Percentiles rank a stretch among this genome's conserved stretches.
Evolutionary conservation across 2,888 invertebrate genomes (phyloP).

Genomic region (Buathra laborator): DNA sequence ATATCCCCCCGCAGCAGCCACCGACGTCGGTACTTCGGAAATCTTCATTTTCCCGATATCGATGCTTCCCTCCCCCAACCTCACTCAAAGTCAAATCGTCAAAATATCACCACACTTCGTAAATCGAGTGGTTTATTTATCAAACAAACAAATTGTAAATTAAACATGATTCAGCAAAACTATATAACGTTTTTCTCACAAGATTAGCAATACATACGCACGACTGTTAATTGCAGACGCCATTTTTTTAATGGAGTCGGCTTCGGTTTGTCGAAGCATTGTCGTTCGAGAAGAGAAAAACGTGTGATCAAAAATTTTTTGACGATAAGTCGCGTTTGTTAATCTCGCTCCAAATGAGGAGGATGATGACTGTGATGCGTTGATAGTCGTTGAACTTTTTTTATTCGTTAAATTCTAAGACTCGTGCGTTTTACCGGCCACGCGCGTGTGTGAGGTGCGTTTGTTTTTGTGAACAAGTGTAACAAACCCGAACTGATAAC

Average conservation of each 20-base stretch:
- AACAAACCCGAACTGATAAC: not conserved
- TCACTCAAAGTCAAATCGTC: not conserved
- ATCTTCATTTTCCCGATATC: not conserved
- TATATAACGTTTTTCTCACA: not conserved
- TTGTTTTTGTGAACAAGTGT: conserved; percentile 19
- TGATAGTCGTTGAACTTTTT: conserved; percentile 3
- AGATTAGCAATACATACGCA: not conserved
- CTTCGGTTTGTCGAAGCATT: conserved; percentile 53
- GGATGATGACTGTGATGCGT: conserved; percentile 30
- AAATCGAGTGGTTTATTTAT: not conserved
- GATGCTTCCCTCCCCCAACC: not conserved
- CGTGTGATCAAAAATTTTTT: conserved; percentile 37
- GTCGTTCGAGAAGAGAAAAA: conserved; percentile 39
- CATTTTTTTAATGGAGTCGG: conserved; percentile 62
- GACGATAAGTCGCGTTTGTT: conserved; percentile 26
- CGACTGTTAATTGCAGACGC: conserved; percentile 41
- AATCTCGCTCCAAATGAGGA: not conserved
- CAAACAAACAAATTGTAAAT: not conserved
- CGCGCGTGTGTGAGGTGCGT: conserved; percentile 38
- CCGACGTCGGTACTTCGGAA: not conserved
- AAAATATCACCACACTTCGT: not conserved
- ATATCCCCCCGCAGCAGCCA: too few relatives aligned
- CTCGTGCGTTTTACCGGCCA: conserved; percentile 31
- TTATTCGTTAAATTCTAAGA: not conserved
- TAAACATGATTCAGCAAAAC: not conserved